Evolutionary conservation across 2,888 invertebrate species (phyloP), one percentile per base, ranked within the genome.

Genomic region (Dyspetes luteomarginatus): DNA sequence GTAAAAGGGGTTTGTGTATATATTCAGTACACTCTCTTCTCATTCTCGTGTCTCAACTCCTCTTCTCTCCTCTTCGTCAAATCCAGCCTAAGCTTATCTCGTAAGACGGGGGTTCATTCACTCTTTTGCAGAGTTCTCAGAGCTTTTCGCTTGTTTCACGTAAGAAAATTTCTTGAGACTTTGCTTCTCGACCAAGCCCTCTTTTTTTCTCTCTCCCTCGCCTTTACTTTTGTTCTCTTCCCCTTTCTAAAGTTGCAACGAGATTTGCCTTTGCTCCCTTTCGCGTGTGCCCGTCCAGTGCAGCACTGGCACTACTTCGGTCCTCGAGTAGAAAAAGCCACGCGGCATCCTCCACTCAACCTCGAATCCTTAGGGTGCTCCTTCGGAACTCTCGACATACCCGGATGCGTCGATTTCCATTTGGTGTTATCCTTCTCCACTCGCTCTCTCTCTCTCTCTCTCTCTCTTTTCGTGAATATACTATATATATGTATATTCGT

Each of bases 331-430:
- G 50, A 52, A 80, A 78, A 77, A 82, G 78, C 75, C 67, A 52
- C 56, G 68, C 56, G 43, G 64, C 24, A 50, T 58, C 48, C 56
- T 28, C 26, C 55, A 45, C 22, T 28, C 50, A 26, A 67, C 41
- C 60, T 55, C 43, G 60, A 64, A 77, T 73, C 71, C 52, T 60
- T 73, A 48, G 56, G 56, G 75, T 45, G 68, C 76, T 80, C 67
- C 26, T 68, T 64, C 48, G 68, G 43, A 71, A 72, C 77, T 62
- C 83, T 75, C 73, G 56, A 81, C 71, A 48, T 72, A 72, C 64
- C 79, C 79, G 80, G 81, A 78, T 65, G 72, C 82, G 74, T 79
- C 80, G 85, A 88, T 87, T 86, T 86, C 87, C 87, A 85, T 87
- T 87, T 86, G 68, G 79, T 82, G 77, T 83, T 80, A 79, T 72